Conservation (phyloP, 2,797 vertebrate genomes). For the Malacoctenus gilli region DNA sequence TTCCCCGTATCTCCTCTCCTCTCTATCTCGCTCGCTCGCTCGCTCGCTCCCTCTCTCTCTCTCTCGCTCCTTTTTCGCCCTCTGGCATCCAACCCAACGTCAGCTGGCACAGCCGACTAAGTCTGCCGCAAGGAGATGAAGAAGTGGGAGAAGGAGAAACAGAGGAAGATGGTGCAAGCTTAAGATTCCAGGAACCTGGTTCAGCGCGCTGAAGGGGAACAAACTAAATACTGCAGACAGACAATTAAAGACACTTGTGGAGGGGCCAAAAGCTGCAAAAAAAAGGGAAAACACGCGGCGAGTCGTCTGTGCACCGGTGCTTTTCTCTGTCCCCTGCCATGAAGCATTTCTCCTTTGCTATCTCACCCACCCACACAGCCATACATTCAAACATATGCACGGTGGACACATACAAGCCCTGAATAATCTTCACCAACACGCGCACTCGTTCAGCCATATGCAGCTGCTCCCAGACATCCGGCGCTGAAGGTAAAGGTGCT, state of each 20-base stretch:
- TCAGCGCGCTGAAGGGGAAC: not conserved
- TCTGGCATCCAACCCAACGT: conserved; percentile 56
- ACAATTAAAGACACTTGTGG: conserved; percentile 6
- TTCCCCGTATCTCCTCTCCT: conserved; percentile 40
- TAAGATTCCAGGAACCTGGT: conserved; percentile 5
- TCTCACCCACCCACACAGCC: conserved; percentile 58
- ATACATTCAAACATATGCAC: conserved; percentile 53
- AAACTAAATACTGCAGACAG: conserved; percentile 10
- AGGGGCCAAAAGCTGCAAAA: conserved; percentile 49
- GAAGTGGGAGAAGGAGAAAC: conserved; percentile 35
- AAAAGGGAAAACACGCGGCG: conserved; percentile 25
- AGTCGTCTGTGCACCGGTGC: conserved; percentile 23
- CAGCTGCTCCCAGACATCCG: conserved; percentile 7
- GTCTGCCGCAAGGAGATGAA: conserved; percentile 55
- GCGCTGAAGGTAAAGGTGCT: conserved; percentile 1
- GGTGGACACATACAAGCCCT: conserved; percentile 19
- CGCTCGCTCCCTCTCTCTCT: conserved; percentile 31
- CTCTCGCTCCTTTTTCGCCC: conserved; percentile 54
- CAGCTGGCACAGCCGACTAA: conserved; percentile 52
- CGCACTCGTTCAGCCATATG: conserved; percentile 9
- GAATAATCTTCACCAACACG: conserved; percentile 23
- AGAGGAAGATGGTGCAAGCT: conserved; percentile 20
- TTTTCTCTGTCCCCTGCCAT: conserved; percentile 21
- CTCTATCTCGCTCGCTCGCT: conserved; percentile 32
- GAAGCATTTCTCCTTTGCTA: conserved; percentile 30